phyloP scores from a whole-genome alignment of 1,140 invertebrate species.

The Solenopsis invicta region DNA sequence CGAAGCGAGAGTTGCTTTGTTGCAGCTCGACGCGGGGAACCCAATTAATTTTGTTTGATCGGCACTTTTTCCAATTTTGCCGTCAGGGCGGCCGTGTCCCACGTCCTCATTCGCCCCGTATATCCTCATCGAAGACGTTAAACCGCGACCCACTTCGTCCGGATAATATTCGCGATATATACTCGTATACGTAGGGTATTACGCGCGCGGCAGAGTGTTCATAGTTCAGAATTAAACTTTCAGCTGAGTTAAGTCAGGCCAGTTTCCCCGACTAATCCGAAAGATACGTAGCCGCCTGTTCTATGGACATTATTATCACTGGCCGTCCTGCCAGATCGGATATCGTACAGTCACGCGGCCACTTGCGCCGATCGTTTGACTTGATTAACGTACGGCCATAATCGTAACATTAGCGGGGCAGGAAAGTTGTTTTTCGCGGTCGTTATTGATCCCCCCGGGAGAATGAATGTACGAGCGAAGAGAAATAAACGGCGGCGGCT shows the following conservation, averaged over 20 bases:
- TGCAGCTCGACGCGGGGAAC: constrained; percentile 54
- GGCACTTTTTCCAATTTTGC: constrained; percentile 69
- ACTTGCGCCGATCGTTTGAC: constrained; percentile 21
- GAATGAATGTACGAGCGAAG: constrained; percentile 33
- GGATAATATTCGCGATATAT: constrained; percentile 40
- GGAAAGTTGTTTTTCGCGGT: constrained; percentile 57
- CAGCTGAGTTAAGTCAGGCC: not conserved
- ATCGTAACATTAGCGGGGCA: constrained; percentile 54
- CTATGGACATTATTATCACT: not conserved
- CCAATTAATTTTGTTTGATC: constrained; percentile 71
- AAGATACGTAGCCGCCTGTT: not conserved
- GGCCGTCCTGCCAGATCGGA: not conserved
- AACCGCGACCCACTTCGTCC: constrained; percentile 31
- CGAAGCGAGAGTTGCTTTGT: constrained; percentile 66
- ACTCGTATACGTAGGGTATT: not conserved
- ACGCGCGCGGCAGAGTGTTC: not conserved
- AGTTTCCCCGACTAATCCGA: not conserved
- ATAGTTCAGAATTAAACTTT: constrained; percentile 36
- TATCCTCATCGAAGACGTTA: constrained; percentile 45
- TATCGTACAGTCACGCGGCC: constrained; percentile 12
- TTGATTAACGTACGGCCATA: constrained; percentile 51
- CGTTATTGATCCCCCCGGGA: constrained; percentile 45
- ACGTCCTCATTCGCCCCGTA: not conserved
- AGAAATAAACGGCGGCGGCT: constrained; percentile 20
- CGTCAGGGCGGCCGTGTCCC: not conserved